phyloP scores from a whole-genome alignment of 92 coral and sea anemone genomes.

The Porites cylindrica region DNA sequence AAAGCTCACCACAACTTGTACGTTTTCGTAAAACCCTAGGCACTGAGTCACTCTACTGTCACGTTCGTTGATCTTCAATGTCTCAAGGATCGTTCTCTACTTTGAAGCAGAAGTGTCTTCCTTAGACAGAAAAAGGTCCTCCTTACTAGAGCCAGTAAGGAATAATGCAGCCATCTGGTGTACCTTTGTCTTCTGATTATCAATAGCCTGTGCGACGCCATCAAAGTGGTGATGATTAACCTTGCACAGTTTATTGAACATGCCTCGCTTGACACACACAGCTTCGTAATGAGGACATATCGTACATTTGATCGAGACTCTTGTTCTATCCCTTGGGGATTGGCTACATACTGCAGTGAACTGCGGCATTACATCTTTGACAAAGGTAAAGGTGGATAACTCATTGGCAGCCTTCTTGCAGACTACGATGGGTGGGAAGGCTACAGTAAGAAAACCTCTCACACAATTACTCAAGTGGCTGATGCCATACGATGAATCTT shows the following conservation, averaged over 20 bases:
- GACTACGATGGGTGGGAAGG: neutral
- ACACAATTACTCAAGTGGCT: neutral
- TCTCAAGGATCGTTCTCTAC: neutral
- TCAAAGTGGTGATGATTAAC: neutral
- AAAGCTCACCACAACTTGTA: neutral
- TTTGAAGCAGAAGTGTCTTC: neutral
- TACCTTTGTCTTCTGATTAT: neutral
- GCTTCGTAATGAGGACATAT: too few species aligned
- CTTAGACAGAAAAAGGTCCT: neutral
- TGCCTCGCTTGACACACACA: neutral
- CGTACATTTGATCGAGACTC: too few species aligned
- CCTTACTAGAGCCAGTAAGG: neutral
- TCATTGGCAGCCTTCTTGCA: neutral
- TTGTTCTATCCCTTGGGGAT: too few species aligned
- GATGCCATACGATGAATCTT: neutral
- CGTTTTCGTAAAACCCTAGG: neutral
- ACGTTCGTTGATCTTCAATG: neutral
- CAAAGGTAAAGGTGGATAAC: neutral
- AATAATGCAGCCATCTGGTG: neutral
- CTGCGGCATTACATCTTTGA: neutral
- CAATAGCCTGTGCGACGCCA: neutral
- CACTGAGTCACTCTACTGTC: conserved; percentile 3
- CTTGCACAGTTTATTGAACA: neutral
- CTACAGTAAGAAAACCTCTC: neutral
- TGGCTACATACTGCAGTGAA: neutral